Base-by-base conservation (phyloP, 2,113 vertebrate species). In the Grus americana region DNA sequence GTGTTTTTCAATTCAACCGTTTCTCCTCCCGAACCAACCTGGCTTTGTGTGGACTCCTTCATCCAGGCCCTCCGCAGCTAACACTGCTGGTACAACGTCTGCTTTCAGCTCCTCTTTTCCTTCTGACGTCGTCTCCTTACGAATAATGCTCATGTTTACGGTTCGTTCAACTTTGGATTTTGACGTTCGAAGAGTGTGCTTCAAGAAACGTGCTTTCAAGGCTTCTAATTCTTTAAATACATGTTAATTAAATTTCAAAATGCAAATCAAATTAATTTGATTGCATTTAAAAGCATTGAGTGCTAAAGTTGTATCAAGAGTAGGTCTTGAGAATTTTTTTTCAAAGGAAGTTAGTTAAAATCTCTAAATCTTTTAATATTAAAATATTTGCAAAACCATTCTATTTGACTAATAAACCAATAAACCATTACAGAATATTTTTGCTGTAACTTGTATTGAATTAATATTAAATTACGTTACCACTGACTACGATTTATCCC, bases 171-270 rank as follows among this genome's bases (percentile, higher is more conserved):
- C 88, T 52, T 97, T 98, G 38, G 98, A 82, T 10, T 97, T 98
- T 0, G 74, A 63, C 0, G 97, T 95, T 6, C 96, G 95, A 30
- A 98, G 95, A 20, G 97, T 78, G 23, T 99, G 99, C 65, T 98
- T 99, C 72, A 99, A 97, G 97, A 99, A 99, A 40, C 99, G 99
- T 58, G 98, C 97, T 92, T 99, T 99, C 95, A 99, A 90, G 54
- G 99, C 99, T 98, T 99, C 98, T 44, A 99, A 82, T 47, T 99
- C 99, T 99, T 95, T 87, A n/a, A 86, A 34, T 12, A 70, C 55
- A 88, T 2, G 62, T 55, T 42, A 22, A 85, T 72, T 30, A 59
- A 3, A 32, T 68, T 40, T 75, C 38, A 79, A 52, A 75, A 71
- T 24, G 65, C 19, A 78, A 76, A 32, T 50, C 63, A 29, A 62